Base-by-base conservation (phyloP, 2,797 vertebrate genomes). In the Centropyge bicolor region DNA sequence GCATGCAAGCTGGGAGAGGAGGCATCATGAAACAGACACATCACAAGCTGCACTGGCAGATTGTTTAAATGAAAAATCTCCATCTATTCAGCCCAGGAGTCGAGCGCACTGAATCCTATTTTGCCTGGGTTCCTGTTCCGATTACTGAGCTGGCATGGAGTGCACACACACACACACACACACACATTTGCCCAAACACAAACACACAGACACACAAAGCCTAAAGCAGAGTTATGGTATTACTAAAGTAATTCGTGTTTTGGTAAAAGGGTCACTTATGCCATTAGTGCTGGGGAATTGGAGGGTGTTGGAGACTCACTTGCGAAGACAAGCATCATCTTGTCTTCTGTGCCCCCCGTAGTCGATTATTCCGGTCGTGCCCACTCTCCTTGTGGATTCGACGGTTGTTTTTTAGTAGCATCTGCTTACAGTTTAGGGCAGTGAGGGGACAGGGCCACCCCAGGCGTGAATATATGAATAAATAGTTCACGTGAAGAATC, bases 391-490 rank as follows among this genome's bases (percentile, higher is more conserved):
- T 82, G 49, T 78, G 85, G 89, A 88, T 74, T 76, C 68, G 65
- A 41, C 59, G 67, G 79, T 73, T 91, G 83, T 88, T 88, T 91
- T 91, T 91, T 87, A 83, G 83, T 68, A 80, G 83, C 87, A 86
- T 91, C 91, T 88, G 86, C 87, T 89, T 89, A 90, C 82, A 85
- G 79, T 88, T 91, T 73, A 76, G 84, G 82, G 84, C 80, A 81
- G 81, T 74, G 68, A 85, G 82, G 83, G 83, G 81, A 91, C 85
- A 68, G 48, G 59, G 70, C 46, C 10, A 81, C 92, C 89, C 76
- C 11, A 40, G 84, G 91, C 86, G 77, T 85, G 87, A 93, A 92
- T 91, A 88, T 71, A 91, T 89, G 84, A 92, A 92, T 92, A 92
- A 81, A 86, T 56, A 88, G 74, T 76, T 70, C 63, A 76, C 62